A percentile compares a stretch with the other conserved stretches of the same genome.
Conservation (phyloP, 2,113 vertebrate genomes). For the Pelecanus crispus region DNA sequence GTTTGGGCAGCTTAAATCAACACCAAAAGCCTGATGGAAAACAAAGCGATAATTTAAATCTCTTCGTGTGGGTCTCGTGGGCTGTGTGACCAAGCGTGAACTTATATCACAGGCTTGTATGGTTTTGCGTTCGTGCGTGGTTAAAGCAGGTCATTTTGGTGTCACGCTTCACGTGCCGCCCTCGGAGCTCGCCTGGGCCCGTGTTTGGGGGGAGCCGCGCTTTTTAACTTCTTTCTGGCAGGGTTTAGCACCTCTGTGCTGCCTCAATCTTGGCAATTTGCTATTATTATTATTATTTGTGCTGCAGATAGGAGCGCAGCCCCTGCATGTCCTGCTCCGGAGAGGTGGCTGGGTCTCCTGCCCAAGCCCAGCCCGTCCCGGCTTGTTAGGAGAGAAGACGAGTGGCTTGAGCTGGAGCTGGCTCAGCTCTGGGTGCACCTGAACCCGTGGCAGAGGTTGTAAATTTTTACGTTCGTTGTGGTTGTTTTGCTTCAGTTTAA, state of each 20-base stretch:
- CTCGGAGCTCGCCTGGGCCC: background rate
- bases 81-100: constrained; percentile 36
- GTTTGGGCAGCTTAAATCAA: constrained; percentile 74
- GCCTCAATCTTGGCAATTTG: accelerated
- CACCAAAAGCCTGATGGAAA: constrained; percentile 59
- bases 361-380: background rate
- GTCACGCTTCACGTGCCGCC: background rate
- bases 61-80: constrained; percentile 48
- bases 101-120: background rate
- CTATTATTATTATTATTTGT: accelerated
- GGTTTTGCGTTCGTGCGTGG: background rate
- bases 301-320: background rate
- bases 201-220: accelerated
- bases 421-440: background rate
- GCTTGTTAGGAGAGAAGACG: background rate
- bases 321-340: accelerated
- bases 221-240: background rate
- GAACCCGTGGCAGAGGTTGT: background rate
- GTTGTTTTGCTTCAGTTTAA: constrained; percentile 64
- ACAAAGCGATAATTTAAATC: constrained; percentile 60
- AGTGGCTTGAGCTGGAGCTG: background rate
- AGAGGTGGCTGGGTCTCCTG: accelerated
- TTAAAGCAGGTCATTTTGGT: background rate
- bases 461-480: constrained; percentile 39
- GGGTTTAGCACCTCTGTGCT: background rate